Evolutionary conservation across 2,113 vertebrate genomes (phyloP).

Genomic region (Epinephelus lanceolatus): DNA sequence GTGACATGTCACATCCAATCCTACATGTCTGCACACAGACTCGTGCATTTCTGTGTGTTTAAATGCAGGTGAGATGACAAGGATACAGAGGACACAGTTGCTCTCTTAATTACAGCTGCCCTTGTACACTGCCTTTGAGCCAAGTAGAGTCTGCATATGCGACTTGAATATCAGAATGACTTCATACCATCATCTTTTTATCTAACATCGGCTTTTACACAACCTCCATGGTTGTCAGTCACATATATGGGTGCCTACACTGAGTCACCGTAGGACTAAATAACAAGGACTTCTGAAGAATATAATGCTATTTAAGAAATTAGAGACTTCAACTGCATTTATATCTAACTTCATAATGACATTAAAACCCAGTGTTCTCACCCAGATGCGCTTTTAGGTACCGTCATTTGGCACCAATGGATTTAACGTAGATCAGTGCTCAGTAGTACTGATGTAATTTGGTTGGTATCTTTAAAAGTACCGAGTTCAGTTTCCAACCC

Average conservation of each 20-base stretch:
- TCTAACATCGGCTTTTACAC: not conserved
- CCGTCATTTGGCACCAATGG: too few species aligned
- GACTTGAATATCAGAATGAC: not conserved
- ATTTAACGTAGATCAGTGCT: too few species aligned
- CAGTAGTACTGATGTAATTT: too few species aligned
- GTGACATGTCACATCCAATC: constrained; percentile 31
- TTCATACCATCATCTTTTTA: not conserved
- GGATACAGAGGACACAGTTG: not conserved
- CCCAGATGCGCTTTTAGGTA: too few species aligned
- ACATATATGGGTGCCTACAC: not conserved
- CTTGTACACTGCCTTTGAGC: not conserved
- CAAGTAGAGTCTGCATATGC: not conserved
- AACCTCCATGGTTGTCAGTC: constrained; percentile 1
- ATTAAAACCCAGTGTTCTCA: too few species aligned
- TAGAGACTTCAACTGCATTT: not conserved
- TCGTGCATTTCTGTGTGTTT: not conserved
- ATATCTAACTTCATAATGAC: not conserved
- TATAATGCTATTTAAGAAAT: not conserved
- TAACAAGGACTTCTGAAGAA: not conserved
- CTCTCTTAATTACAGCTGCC: not conserved
- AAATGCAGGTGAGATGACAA: not conserved
- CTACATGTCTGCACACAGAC: not conserved
- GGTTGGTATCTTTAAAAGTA: too few species aligned
- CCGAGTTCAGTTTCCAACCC: too few species aligned
- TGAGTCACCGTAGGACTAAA: not conserved